Evolutionary conservation across 1,140 invertebrate genomes (phyloP).

Genomic region (Monomorium pharaonis): DNA sequence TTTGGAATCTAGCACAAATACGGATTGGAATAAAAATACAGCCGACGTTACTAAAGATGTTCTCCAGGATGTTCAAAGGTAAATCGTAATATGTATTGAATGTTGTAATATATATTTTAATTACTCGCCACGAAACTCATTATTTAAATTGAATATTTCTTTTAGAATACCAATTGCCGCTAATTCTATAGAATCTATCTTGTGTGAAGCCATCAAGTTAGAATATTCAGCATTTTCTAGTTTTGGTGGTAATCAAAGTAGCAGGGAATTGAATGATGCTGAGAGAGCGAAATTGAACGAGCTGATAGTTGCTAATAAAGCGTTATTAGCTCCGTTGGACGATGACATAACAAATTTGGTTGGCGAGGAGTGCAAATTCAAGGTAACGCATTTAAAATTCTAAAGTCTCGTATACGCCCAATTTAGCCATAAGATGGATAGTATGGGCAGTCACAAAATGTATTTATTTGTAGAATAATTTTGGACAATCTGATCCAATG

Average conservation of each 20-base stretch:
- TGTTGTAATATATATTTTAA: not conserved
- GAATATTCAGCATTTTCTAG: slow-evolving; percentile 91
- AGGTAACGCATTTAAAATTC: slow-evolving; percentile 80
- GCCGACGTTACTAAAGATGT: slow-evolving; percentile 87
- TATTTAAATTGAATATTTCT: slow-evolving; percentile 32
- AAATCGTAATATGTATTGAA: not conserved
- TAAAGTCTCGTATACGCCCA: not conserved
- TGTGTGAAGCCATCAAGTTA: slow-evolving; percentile 93
- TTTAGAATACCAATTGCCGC: slow-evolving; percentile 80
- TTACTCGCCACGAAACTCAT: not conserved
- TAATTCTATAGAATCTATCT: slow-evolving; percentile 92
- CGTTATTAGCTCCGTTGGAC: slow-evolving; percentile 92
- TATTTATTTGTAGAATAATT: slow-evolving; percentile 75
- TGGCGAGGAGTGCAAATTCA: slow-evolving; percentile 87
- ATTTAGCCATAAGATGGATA: not conserved
- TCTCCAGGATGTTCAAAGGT: slow-evolving; percentile 88
- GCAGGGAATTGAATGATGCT: slow-evolving; percentile 91
- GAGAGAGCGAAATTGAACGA: slow-evolving; percentile 93
- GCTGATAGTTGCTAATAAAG: slow-evolving; percentile 93
- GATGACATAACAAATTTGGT: slow-evolving; percentile 91
- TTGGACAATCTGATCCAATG: slow-evolving; percentile 89
- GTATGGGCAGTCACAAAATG: not conserved
- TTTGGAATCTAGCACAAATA: slow-evolving; percentile 27
- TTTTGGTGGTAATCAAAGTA: slow-evolving; percentile 86
- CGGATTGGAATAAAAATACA: slow-evolving; percentile 69